Base-by-base conservation (phyloP, 2,797 vertebrate species). In the Megaceryle alcyon region DNA sequence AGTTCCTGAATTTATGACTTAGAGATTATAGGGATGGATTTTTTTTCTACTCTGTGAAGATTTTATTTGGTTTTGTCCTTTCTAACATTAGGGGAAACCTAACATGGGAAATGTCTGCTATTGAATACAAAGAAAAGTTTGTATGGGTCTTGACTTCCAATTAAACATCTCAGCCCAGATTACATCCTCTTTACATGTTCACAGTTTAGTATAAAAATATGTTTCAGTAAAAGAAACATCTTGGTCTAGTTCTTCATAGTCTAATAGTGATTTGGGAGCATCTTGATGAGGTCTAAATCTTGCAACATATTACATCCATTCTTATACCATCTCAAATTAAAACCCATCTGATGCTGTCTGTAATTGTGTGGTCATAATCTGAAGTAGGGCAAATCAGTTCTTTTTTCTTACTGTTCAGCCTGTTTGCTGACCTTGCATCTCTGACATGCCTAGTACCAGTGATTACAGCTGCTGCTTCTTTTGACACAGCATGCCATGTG, bases 401-500 rank as follows among this genome's bases (percentile, higher is more conserved):
- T 51, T 63, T 71, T 69, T 64, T 44, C 28, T 65, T 60, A 41
- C 28, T 37, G 8, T 49, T 95, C 54, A 83, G 5, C 12, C 46
- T 88, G 7, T 43, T 41, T 44, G 25, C 22, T 66, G 44, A 56
- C 23, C 48, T 73, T 1, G 0, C 35, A 44, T 25, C 13, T 35
- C 57, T 80, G 26, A 56, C 14, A 26, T n/a, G 10, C 4, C 7
- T n/a, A 46, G 10, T 35, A 46, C 4, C 37, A 56, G 17, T 5
- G 13, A 19, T 49, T 92, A 51, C 3, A 29, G 17, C 35, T 44
- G 9, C 5, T 89, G 18, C 7, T 82, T 64, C 46, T 77, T 79
- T n/a, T 61, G 35, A 25, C 25, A 25, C 25, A 60, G 22, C 2
- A 6, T 8, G 59, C 8, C 18, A 43, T 0, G 0, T 79, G 73